Evolutionary conservation across 2,888 invertebrate species (phyloP).

Genomic region (Eumerus sabulonum): DNA sequence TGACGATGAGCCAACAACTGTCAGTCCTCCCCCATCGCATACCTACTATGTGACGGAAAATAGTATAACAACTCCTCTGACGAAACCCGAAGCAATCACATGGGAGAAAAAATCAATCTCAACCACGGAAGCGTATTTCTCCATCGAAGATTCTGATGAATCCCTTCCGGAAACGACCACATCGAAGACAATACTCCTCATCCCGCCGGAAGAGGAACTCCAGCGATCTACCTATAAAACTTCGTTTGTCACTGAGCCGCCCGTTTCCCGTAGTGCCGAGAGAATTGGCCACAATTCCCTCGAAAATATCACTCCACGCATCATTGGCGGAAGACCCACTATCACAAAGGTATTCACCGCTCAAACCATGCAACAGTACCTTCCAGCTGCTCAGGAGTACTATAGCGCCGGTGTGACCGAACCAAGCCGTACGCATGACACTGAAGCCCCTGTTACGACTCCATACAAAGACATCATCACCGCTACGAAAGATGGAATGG

Average conservation of each 20-base stretch:
- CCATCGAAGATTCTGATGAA: conserved; percentile 70
- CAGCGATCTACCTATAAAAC: conserved; percentile 8
- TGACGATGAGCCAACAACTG: conserved; percentile 38
- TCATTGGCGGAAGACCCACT: conserved; percentile 80
- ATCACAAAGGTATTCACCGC: conserved; percentile 82
- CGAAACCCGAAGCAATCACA: conserved; percentile 22
- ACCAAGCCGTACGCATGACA: conserved; percentile 45
- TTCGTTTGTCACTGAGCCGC: conserved; percentile 40
- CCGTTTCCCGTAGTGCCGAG: conserved; percentile 32
- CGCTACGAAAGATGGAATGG: conserved; percentile 82
- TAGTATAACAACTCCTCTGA: conserved; percentile 70
- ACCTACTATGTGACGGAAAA: conserved; percentile 76
- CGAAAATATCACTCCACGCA: conserved; percentile 69
- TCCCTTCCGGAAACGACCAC: conserved; percentile 74
- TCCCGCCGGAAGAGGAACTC: conserved; percentile 77
- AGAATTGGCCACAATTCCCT: conserved; percentile 41
- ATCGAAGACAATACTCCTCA: conserved; percentile 77
- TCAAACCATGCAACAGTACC: conserved; percentile 72
- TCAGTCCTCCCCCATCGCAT: conserved; percentile 42
- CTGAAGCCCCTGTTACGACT: conserved; percentile 59
- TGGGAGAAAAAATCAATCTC: conserved; percentile 19
- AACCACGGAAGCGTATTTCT: not conserved
- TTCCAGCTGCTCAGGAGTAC: conserved; percentile 78
- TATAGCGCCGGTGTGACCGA: conserved; percentile 70
- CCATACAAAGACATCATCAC: conserved; percentile 78